Evolutionary conservation across 1,140 invertebrate species (phyloP), one percentile per base, ranked within the genome.

Genomic region (Scaptomyza hsui): DNA sequence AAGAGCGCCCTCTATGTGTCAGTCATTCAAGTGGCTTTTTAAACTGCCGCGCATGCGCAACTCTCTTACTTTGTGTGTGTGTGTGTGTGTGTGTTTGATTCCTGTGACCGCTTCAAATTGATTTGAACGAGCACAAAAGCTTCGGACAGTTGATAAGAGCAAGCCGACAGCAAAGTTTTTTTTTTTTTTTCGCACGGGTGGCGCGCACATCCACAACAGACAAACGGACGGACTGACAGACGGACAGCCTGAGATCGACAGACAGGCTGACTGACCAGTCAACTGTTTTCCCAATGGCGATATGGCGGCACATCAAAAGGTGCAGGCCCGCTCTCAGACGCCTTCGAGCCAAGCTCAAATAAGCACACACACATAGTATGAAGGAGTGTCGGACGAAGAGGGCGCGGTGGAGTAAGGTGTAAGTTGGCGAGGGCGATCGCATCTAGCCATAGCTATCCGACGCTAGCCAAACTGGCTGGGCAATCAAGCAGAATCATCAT

Each of bases 131-230:
- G 61, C 81, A 77, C 67, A 67, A 67, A 85, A 78, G 69, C 75
- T 85, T 80, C 37, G 69, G 82, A 81, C 77, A 72, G 82, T 81
- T 85, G 81, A 88, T 85, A 85, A 85, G 82, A 69, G 78, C 55
- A 4, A 61, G 61, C 75, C 78, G 75, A 69, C 74, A 82, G 48
- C 63, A 68, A 72, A 68, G 29, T 47, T 72, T 21, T 21, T 21
- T 21, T 21, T 1, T 21, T 21, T 29, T 29, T 37, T 72, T 72
- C 70, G 70, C 70, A 72, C 70, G 70, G 70, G 70, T 72, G 70
- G 70, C 70, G 52, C 63, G 57, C 32, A 61, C 63, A 72, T 51
- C 29, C 68, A 56, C 55, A 61, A 37, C 21, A 24, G 32, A 10
- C 3, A 44, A 21, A 48, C 32, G 39, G 18, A 48, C 18, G 26